phyloP scores from a whole-genome alignment of 1,140 invertebrate species.

The Mizuhopecten yessoensis region DNA sequence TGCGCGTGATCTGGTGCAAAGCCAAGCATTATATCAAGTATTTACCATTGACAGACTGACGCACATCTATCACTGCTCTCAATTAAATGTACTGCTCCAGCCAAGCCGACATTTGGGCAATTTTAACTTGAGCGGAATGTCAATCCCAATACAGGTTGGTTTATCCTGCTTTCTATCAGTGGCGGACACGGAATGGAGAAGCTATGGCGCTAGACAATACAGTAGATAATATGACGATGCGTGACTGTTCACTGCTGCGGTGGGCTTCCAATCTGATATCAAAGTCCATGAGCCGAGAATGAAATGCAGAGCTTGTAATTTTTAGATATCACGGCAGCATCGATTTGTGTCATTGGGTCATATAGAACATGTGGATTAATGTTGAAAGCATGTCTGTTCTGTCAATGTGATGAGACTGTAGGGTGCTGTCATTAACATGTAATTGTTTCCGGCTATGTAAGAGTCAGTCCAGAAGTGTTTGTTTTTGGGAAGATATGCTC shows the following conservation, averaged over 20 bases:
- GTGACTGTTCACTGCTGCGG: neutral
- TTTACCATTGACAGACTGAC: neutral
- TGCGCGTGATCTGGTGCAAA: neutral
- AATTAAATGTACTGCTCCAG: neutral
- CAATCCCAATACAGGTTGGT: neutral
- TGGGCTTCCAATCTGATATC: neutral
- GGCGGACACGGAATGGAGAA: neutral
- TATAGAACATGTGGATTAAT: neutral
- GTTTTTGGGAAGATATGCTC: neutral
- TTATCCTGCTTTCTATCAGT: neutral
- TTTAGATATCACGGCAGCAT: neutral
- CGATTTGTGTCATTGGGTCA: neutral
- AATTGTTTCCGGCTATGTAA: too few species aligned
- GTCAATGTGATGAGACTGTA: neutral
- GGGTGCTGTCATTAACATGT: too few species aligned
- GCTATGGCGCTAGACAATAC: neutral
- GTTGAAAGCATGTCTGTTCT: neutral
- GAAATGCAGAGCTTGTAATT: slow-evolving; percentile 32
- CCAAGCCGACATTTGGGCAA: neutral
- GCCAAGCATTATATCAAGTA: neutral
- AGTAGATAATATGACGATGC: neutral
- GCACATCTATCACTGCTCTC: neutral
- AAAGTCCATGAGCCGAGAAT: neutral
- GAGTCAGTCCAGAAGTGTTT: neutral
- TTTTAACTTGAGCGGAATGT: neutral